Conservation (phyloP, 2,888 invertebrate species). For the Lasioglossum oenotherae region DNA sequence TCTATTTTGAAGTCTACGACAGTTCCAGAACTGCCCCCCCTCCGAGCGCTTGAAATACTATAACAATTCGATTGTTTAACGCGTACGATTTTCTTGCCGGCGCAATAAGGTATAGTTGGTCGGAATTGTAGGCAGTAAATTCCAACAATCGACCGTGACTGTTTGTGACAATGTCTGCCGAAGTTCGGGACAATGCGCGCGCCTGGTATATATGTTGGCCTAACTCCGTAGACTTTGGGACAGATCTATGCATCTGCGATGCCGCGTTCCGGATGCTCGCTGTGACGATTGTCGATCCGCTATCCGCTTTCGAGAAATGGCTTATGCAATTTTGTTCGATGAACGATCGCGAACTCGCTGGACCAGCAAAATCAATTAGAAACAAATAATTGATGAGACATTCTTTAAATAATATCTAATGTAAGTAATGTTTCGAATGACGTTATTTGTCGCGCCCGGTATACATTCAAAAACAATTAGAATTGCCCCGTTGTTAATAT, state of each 20-base stretch:
- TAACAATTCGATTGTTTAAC: neutral
- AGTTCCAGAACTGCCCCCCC: neutral
- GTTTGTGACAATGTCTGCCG: slow-evolving; percentile 20
- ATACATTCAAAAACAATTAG: neutral
- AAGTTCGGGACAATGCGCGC: slow-evolving; percentile 12
- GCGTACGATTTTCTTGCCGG: neutral
- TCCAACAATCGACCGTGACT: slow-evolving; percentile 14
- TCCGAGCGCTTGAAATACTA: neutral
- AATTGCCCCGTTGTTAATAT: neutral
- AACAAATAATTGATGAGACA: no score
- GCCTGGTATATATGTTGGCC: neutral
- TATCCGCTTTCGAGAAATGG: neutral
- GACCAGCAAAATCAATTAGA: neutral
- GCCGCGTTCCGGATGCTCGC: neutral
- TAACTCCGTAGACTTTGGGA: slow-evolving; percentile 14
- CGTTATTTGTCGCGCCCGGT: neutral
- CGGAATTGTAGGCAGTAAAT: slow-evolving; percentile 9
- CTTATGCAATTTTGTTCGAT: neutral
- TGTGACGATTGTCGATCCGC: neutral
- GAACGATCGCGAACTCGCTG: neutral
- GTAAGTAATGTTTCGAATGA: no score
- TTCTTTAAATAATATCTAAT: no score
- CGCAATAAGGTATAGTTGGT: neutral
- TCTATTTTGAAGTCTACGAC: neutral
- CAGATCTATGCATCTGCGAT: neutral